Conservation (phyloP, 2,113 vertebrate genomes). For the Neolamprologus cancellatus region DNA sequence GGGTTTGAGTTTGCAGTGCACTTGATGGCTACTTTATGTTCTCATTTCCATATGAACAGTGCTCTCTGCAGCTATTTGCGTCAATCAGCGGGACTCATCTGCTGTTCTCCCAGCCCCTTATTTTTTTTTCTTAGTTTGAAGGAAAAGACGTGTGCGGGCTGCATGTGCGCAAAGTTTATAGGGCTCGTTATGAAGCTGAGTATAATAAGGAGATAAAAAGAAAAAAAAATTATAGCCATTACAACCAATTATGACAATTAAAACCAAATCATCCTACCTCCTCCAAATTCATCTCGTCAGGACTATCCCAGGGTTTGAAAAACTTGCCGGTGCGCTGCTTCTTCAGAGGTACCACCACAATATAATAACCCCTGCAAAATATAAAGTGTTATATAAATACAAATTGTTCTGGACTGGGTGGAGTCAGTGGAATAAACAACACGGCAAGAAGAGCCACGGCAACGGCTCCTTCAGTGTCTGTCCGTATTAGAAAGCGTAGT, state of each 20-base stretch:
- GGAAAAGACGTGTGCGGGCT: background rate
- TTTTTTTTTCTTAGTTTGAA: constrained; percentile 1
- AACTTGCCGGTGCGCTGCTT: constrained; percentile 92
- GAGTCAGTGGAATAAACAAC: background rate
- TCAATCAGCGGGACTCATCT: constrained; percentile 54
- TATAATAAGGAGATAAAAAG: background rate
- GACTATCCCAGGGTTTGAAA: constrained; percentile 92
- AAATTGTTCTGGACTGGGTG: background rate
- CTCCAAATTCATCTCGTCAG: constrained; percentile 97
- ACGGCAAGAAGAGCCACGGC: background rate
- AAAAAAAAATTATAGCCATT: background rate
- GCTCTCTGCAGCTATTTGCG: constrained; percentile 56
- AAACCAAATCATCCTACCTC: constrained; percentile 74
- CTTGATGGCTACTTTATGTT: constrained; percentile 67
- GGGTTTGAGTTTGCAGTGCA: constrained; percentile 46
- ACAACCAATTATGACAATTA: background rate
- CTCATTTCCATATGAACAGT: constrained; percentile 67
- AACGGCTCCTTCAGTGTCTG: background rate
- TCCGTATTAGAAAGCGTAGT: background rate
- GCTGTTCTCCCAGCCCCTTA: constrained; percentile 21
- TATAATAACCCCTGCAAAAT: constrained; percentile 86
- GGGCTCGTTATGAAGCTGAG: background rate
- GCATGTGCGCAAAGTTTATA: background rate
- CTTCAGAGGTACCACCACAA: constrained; percentile 97
- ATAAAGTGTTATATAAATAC: background rate